Conservation (phyloP, 2,113 vertebrate genomes). For the Rynchops niger region DNA sequence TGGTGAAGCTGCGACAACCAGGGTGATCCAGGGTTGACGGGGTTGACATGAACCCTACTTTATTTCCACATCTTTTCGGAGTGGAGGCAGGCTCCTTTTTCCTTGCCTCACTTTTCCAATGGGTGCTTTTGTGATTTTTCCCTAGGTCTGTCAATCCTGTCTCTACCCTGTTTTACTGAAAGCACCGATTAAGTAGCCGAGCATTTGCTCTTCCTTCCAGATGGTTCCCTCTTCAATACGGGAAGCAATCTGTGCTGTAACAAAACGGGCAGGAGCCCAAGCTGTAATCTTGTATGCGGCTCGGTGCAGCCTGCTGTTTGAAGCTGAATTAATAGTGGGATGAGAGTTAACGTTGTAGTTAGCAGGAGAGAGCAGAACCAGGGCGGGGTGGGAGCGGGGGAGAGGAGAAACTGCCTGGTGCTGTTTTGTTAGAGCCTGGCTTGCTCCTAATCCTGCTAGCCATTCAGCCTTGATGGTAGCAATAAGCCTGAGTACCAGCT, state of each 20-base stretch:
- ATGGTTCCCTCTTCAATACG: not conserved
- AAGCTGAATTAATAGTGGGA: not conserved
- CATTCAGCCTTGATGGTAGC: slow-evolving; percentile 40
- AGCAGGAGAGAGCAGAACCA: not conserved
- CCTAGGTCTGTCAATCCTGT: not conserved
- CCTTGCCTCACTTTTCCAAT: not conserved
- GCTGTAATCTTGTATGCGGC: not conserved
- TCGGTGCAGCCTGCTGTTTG: not conserved
- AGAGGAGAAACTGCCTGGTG: not conserved
- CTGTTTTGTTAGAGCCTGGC: slow-evolving; percentile 21
- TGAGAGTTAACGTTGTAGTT: not conserved
- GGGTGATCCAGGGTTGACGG: not conserved
- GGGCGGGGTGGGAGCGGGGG: not conserved
- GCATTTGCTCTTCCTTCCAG: slow-evolving; percentile 32
- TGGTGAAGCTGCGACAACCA: not conserved
- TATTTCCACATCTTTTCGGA: not conserved
- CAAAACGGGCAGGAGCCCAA: not conserved
- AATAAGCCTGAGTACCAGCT: slow-evolving; percentile 34
- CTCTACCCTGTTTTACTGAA: slow-evolving; percentile 9
- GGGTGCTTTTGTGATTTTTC: not conserved
- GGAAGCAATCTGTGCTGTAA: slow-evolving; percentile 25
- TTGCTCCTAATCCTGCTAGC: slow-evolving; percentile 14
- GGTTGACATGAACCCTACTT: not conserved
- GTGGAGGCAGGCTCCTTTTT: not conserved
- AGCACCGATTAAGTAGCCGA: slow-evolving; percentile 19